Evolutionary conservation across 1,140 invertebrate species (phyloP).

Genomic region (Dysdera silvatica): DNA sequence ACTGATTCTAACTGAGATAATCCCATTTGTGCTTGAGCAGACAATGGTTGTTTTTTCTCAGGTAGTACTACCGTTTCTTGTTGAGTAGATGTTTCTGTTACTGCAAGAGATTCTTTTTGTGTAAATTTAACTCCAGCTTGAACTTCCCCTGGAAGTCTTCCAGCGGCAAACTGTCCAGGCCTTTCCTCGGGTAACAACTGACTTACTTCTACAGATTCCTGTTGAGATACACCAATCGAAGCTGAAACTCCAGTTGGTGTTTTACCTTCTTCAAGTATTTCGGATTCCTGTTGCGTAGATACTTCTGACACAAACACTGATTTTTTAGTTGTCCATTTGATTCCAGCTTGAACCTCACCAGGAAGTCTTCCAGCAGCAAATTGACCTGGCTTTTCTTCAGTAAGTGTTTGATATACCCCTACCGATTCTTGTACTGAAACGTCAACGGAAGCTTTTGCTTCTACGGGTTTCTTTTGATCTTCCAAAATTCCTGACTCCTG

Average conservation of each 20-base stretch:
- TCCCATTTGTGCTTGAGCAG: not conserved
- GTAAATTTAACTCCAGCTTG: slow-evolving; percentile 16
- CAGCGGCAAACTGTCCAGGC: slow-evolving; percentile 15
- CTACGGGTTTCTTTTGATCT: slow-evolving; percentile 8
- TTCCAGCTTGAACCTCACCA: slow-evolving; percentile 19
- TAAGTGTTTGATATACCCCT: slow-evolving; percentile 7
- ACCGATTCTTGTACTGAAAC: slow-evolving; percentile 19
- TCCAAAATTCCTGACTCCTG: slow-evolving; percentile 14
- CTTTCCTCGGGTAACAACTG: slow-evolving; percentile 3
- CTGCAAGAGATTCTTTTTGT: slow-evolving; percentile 4
- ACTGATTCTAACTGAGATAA: slow-evolving; percentile 17
- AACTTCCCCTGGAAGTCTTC: slow-evolving; percentile 13
- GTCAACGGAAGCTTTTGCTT: not conserved
- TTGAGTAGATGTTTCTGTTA: slow-evolving; percentile 8
- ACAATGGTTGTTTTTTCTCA: not conserved
- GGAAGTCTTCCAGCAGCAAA: slow-evolving; percentile 29
- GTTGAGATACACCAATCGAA: slow-evolving; percentile 1
- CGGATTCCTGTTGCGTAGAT: slow-evolving; percentile 5
- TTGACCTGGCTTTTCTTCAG: slow-evolving; percentile 21
- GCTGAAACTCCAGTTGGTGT: slow-evolving; percentile 24
- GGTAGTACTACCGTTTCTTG: slow-evolving; percentile 1
- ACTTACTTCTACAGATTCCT: slow-evolving; percentile 17
- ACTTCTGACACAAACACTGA: slow-evolving; percentile 20
- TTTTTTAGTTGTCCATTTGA: slow-evolving; percentile 19
- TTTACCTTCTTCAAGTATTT: slow-evolving; percentile 2